These are phyloP conservation scores for Blastobasis adustella DNA, from an alignment of 2,888 invertebrate species.

Conservation along the genomic window DNA sequence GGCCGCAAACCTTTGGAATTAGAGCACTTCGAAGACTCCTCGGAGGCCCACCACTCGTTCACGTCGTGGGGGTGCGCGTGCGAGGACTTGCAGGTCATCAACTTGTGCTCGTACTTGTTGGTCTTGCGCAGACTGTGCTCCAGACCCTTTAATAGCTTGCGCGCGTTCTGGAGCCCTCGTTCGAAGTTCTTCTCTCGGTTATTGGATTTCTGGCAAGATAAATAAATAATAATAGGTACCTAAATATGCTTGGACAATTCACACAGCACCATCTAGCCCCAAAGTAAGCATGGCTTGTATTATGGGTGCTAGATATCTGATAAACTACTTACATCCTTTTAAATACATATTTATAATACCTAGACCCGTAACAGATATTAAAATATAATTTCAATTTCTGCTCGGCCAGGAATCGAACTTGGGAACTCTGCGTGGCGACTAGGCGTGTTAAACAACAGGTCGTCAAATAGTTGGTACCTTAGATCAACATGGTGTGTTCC, in stretches of 20 bases:
- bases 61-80: conserved; percentile 37
- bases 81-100: conserved; percentile 38
- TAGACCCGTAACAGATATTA: too few species aligned
- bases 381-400: too few species aligned
- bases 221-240: too few species aligned
- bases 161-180: conserved; percentile 43
- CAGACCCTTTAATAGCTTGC: conserved; percentile 37
- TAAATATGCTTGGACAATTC: too few species aligned
- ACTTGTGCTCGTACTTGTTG: conserved; percentile 38
- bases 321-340: too few species aligned
- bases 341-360: too few species aligned
- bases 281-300: too few species aligned
- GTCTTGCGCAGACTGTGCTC: conserved; percentile 48
- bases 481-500: not conserved
- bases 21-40: conserved; percentile 21
- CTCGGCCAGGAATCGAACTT: too few species aligned
- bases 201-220: conserved; percentile 17
- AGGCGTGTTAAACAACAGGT: too few species aligned
- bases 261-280: too few species aligned
- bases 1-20: conserved; percentile 16
- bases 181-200: conserved; percentile 33
- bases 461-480: not conserved
- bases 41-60: conserved; percentile 35
- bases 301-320: too few species aligned
- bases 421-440: too few species aligned